Evolutionary conservation across 2,797 vertebrate genomes (phyloP), one percentile per base, ranked within the genome.

Genomic region (Betta splendens): DNA sequence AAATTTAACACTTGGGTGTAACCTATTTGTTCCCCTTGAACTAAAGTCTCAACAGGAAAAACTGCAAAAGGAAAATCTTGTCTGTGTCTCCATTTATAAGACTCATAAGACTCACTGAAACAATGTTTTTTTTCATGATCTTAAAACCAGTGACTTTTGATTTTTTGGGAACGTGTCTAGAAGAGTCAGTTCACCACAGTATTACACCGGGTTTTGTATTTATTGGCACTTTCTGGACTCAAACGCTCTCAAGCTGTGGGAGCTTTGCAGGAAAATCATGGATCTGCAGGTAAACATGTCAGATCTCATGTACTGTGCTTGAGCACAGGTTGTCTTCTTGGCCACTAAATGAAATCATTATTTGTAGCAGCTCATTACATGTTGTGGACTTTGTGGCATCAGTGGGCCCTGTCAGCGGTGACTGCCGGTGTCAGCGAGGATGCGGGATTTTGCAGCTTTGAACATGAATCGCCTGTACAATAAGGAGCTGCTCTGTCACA

Each of bases 401-500:
- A 25, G 32, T 13, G 21, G 56, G 60, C 23, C n/a, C 50, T 69
- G 77, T 76, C 75, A 37, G 61, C 5, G 0, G 31, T 15, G 57
- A 44, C 66, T 16, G 69, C 23, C 35, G 33, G 44, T 44, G 54
- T 68, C 61, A 9, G 46, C 10, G 32, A 57, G 48, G 51, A 64
- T 39, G 72, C 62, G 69, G 62, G 44, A 53, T 74, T 68, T 42
- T 54, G 61, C 50, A 2, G 58, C 11, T 31, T 40, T 29, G 54
- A 73, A 75, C 77, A 55, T 43, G 72, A 75, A 59, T 64, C 39
- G 71, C 61, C 43, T 52, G 21, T 36, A 42, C 51, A 29, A 62
- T 57, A n/a, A 72, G 56, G 45, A 40, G 60, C 57, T 39, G 3
- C 49, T 50, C 75, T 80, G 80, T 80, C 80, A 69, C 61, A 38